These are phyloP conservation scores for Bombyx mandarina DNA, from an alignment of 1,140 invertebrate species.

Conservation along the genomic window DNA sequence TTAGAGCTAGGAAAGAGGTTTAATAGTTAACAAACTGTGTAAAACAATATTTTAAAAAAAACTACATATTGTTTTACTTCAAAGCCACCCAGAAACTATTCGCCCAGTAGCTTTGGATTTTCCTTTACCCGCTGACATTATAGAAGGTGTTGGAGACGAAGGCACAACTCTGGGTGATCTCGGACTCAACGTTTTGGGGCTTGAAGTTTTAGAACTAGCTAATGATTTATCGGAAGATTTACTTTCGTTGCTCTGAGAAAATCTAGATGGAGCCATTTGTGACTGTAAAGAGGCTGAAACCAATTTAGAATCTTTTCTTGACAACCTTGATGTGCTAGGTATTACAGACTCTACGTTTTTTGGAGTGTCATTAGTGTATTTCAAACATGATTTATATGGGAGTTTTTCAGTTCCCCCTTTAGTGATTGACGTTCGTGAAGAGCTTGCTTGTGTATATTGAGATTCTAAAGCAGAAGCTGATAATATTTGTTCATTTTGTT, in stretches of 20 bases:
- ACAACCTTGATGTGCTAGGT: background rate
- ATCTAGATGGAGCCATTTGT: constrained; percentile 4
- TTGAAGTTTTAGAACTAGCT: constrained; percentile 2
- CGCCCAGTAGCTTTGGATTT: constrained; percentile 79
- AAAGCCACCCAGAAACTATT: constrained; percentile 78
- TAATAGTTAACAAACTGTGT: too few species aligned
- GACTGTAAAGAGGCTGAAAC: constrained; percentile 5
- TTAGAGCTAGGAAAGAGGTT: too few species aligned
- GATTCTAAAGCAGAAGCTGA: constrained; percentile 41
- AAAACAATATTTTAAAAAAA: too few species aligned
- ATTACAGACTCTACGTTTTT: background rate
- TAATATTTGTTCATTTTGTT: constrained; percentile 39
- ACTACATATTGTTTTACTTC: constrained; percentile 10
- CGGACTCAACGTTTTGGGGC: constrained; percentile 10
- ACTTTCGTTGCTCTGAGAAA: background rate
- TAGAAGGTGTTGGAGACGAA: constrained; percentile 30
- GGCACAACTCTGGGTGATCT: constrained; percentile 24
- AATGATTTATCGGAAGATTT: constrained; percentile 6
- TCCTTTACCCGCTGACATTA: constrained; percentile 68
- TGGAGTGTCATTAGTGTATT: background rate
- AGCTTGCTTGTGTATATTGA: constrained; percentile 22
- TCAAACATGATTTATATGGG: too few species aligned
- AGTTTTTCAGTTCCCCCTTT: background rate
- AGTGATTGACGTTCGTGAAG: background rate
- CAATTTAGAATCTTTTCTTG: constrained; percentile 3